Evolutionary conservation across 2,888 invertebrate genomes (phyloP).

Genomic region (Watsonalla binaria): DNA sequence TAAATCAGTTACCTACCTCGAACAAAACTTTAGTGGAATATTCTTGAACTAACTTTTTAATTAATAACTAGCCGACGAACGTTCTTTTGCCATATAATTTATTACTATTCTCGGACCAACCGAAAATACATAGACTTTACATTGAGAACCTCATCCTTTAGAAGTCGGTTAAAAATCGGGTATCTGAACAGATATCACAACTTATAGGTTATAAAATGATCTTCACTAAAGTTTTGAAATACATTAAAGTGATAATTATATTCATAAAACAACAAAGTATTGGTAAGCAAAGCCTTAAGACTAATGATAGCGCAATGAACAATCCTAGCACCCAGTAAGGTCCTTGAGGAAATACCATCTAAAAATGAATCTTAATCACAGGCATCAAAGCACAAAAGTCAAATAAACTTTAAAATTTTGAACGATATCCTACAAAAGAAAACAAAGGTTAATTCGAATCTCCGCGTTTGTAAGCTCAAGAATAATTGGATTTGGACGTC

Average conservation of each 20-base stretch:
- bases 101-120: background rate
- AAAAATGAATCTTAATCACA: constrained; percentile 54
- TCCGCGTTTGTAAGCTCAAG: constrained; percentile 62
- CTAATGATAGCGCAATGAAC: constrained; percentile 22
- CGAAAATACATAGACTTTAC: too few species aligned
- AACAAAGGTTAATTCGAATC: constrained; percentile 68
- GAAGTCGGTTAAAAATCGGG: too few species aligned
- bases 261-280: background rate
- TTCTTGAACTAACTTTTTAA: background rate
- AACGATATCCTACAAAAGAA: constrained; percentile 38
- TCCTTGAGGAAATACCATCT: constrained; percentile 32
- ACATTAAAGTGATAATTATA: background rate
- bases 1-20: background rate
- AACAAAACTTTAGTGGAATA: background rate
- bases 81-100: background rate
- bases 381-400: constrained; percentile 48
- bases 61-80: too few species aligned
- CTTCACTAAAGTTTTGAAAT: too few species aligned
- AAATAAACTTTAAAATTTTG: constrained; percentile 39
- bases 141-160: too few species aligned
- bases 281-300: background rate
- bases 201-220: too few species aligned
- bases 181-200: too few species aligned
- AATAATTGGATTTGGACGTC: constrained; percentile 74
- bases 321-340: constrained; percentile 24